Conservation (phyloP, 2,113 vertebrate species). For the Lethenteron camtschaticum region DNA sequence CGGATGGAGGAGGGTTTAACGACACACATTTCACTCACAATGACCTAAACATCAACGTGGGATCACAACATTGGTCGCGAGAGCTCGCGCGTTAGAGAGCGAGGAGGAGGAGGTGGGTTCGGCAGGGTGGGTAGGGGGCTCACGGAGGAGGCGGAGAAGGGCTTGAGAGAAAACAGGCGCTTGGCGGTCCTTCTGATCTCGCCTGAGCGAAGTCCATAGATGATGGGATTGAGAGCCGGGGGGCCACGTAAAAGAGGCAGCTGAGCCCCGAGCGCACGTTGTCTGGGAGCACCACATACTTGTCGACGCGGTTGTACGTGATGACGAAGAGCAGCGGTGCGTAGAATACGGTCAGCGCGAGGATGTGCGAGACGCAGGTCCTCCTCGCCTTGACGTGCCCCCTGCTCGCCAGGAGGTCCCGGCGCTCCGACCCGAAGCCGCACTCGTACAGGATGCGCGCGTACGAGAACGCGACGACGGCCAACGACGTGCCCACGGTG, state of each 20-base stretch:
- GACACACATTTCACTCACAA: too few species aligned
- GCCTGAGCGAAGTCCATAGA: neutral
- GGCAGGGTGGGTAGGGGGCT: too few species aligned
- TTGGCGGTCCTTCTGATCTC: slow-evolving; percentile 3
- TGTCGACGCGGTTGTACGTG: neutral
- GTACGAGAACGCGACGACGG: neutral
- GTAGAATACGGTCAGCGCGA: neutral
- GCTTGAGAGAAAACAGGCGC: neutral
- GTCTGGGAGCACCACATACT: neutral
- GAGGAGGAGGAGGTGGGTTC: too few species aligned
- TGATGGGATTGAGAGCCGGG: neutral
- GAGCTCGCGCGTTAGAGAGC: too few species aligned
- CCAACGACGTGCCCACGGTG: neutral
- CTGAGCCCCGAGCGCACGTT: neutral
- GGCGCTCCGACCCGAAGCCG: neutral
- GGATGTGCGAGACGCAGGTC: slow-evolving; percentile 1
- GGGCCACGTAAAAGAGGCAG: neutral
- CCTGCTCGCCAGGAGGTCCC: neutral
- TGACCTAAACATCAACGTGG: too few species aligned
- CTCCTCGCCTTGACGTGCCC: neutral
- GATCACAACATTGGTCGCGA: too few species aligned
- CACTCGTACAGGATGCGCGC: slow-evolving; percentile 4
- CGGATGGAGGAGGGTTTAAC: too few species aligned
- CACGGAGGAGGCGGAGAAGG: too few species aligned
- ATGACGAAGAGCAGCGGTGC: neutral